Percentiles rank a stretch among this genome's conserved stretches.
phyloP scores from a whole-genome alignment of 1,140 invertebrate genomes.

The Pseudomyrmex pallidus region DNA sequence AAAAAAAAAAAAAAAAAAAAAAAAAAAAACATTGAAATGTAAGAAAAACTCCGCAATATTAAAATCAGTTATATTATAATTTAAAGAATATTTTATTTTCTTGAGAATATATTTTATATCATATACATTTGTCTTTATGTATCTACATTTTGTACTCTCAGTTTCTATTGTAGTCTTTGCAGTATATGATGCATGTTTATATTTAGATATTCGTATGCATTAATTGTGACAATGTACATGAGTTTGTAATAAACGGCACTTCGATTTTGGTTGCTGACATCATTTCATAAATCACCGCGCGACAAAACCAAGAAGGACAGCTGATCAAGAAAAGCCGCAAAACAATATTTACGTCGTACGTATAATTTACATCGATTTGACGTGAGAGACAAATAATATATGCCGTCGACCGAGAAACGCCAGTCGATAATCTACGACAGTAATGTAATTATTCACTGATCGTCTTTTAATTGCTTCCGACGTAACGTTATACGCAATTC shows the following conservation, averaged over 20 bases:
- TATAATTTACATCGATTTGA: conserved; percentile 37
- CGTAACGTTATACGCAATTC: conserved; percentile 25
- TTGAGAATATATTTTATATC: too few species aligned
- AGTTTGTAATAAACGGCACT: conserved; percentile 24
- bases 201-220: background rate
- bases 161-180: conserved; percentile 18
- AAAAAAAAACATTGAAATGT: background rate
- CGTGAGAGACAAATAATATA: conserved; percentile 31
- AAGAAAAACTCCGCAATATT: background rate
- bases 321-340: conserved; percentile 61
- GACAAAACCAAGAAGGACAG: conserved; percentile 46
- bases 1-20: too few species aligned
- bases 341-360: conserved; percentile 54
- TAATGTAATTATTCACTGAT: conserved; percentile 24
- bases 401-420: conserved; percentile 2
- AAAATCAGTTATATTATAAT: too few species aligned
- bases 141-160: background rate
- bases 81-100: too few species aligned
- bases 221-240: conserved; percentile 49
- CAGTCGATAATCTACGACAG: background rate
- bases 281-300: conserved; percentile 68
- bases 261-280: conserved; percentile 49
- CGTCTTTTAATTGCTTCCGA: conserved; percentile 52
- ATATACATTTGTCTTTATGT: too few species aligned
- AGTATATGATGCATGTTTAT: conserved; percentile 43